Base-by-base conservation (phyloP, 2,888 invertebrate genomes). In the Diachrysia chrysitis region DNA sequence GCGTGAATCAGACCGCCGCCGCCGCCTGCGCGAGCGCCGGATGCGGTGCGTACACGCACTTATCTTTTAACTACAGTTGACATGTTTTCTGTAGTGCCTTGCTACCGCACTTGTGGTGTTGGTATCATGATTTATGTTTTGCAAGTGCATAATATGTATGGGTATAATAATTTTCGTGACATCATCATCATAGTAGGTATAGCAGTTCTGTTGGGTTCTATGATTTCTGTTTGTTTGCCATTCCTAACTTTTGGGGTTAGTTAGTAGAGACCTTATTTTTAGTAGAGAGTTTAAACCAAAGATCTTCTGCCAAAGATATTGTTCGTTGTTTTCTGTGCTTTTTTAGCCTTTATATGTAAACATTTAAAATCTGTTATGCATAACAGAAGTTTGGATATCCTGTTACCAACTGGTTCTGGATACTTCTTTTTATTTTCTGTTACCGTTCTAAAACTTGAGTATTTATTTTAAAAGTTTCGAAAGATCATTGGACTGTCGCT, bases 1-100 rank as follows among this genome's bases (percentile, higher is more conserved):
- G 63, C 55, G 69, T 84, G 85, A 85, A 75, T 85, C 79, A 85
- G 70, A 65, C n/a, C 42, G 42, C 4, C 42, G n/a, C 57, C 64
- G 74, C n/a, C 42, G 42, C 4, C 42, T 42, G 58, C 64, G 74
- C 68, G 54, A 66, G 73, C 74, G 65, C 73, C 75, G 79, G 75
- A 81, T 78, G 73, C 68, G 69, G 65, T 37, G 62, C 74, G 70
- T 73, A 73, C 78, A 66, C 71, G 74, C 82, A 73, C 62, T 78
- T 75, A 75, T 72, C 77, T 70, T 63, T 65, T 61, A 74, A 60
- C 59, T 42, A 55, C 42, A n/a, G 21, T 58, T 70, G 70, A 66
- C 71, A 66, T 66, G 68, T 67, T 65, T 58, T 55, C 25, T 55
- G 63, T 73, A 59, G 56, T 63, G 46, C 54, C 56, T 35, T 16